These are phyloP conservation scores for Naso thynnoides DNA, from an alignment of 2,797 vertebrate species.

Conservation along the genomic window DNA sequence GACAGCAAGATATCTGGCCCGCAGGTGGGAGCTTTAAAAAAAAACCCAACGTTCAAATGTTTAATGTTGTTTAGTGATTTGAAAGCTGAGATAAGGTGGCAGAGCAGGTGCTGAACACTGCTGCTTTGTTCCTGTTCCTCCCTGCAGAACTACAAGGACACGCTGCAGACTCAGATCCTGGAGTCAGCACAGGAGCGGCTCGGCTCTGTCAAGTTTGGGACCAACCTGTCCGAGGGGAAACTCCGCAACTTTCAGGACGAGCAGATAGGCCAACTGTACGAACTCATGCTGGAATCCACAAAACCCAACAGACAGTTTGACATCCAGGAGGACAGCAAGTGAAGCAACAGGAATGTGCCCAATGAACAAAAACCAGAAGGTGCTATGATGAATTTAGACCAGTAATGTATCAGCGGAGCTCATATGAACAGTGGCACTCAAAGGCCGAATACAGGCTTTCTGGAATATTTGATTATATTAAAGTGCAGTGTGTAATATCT, in stretches of 20 bases:
- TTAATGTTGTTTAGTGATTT: conserved; percentile 7
- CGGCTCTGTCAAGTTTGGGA: conserved; percentile 61
- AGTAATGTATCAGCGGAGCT: conserved; percentile 10
- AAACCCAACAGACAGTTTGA: conserved; percentile 88
- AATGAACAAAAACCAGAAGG: not conserved
- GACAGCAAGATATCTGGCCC: too few species aligned
- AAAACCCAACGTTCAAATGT: too few species aligned
- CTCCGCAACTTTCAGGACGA: conserved; percentile 88
- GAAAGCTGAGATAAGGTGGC: not conserved
- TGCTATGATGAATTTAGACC: conserved; percentile 4
- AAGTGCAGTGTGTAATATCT: conserved; percentile 59
- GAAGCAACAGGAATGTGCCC: conserved; percentile 7
- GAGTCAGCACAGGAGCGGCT: conserved; percentile 32
- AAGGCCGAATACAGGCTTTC: conserved; percentile 40
- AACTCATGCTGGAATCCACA: conserved; percentile 93
- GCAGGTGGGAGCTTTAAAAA: too few species aligned
- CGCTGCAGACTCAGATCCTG: conserved; percentile 81
- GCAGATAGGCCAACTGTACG: conserved; percentile 92
- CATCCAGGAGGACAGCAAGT: conserved; percentile 82
- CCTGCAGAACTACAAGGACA: conserved; percentile 79
- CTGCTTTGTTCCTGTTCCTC: conserved; percentile 16
- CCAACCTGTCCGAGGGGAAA: conserved; percentile 69
- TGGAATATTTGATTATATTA: conserved; percentile 38
- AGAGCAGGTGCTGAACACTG: conserved; percentile 12
- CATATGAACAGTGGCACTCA: conserved; percentile 17